Conservation (phyloP, 2,113 vertebrate genomes). For the Eudorcas thomsonii region DNA sequence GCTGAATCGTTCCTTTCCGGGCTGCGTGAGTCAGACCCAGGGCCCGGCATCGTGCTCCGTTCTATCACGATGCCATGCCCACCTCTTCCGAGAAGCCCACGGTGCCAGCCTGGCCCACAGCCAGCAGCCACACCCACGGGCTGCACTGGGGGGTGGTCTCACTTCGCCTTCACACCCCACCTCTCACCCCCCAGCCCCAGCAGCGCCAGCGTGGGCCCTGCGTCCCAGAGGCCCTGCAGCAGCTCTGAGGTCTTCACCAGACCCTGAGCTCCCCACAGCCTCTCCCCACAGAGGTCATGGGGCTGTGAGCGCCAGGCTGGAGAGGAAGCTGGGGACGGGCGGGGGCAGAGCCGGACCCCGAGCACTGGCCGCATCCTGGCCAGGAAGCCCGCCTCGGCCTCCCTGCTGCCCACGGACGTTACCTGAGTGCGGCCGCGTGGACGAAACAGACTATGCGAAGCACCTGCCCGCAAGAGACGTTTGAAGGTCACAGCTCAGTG, state of each 20-base stretch:
- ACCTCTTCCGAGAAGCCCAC: constrained; percentile 50
- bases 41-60: accelerated
- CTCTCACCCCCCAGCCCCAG: accelerated
- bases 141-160: not conserved
- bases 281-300: not conserved
- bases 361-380: not conserved
- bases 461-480: accelerated
- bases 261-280: not conserved
- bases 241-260: not conserved
- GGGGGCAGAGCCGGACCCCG: not conserved
- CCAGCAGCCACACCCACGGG: not conserved
- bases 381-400: not conserved
- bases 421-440: accelerated
- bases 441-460: accelerated
- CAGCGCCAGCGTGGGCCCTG: not conserved
- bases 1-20: not conserved
- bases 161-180: not conserved
- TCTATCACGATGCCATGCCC: not conserved
- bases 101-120: not conserved
- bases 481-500: accelerated
- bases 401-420: not conserved
- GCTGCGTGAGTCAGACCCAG: constrained; percentile 27
- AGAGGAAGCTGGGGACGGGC: not conserved
- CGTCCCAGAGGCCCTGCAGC: not conserved
- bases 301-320: not conserved